A percentile compares a stretch with the other conserved stretches of the same genome.
Evolutionary conservation across 2,888 invertebrate species (phyloP).

Genomic region (Acrocyrtus sp.): DNA sequence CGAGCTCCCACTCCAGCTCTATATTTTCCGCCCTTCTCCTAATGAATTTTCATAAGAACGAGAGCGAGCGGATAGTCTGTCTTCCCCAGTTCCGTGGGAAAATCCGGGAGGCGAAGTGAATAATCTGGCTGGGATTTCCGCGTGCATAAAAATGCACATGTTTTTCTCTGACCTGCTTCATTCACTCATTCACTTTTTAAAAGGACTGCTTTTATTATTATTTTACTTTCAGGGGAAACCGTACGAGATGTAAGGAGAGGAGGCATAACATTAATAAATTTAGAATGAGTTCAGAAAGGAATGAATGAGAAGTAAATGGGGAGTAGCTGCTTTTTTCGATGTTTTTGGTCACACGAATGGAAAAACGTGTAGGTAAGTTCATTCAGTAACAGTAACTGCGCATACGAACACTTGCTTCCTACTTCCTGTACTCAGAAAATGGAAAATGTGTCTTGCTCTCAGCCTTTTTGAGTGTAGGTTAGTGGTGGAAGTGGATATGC

Average conservation of each 20-base stretch:
- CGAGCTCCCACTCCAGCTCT: slow-evolving; percentile 3
- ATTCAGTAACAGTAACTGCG: background rate
- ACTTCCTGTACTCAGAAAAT: slow-evolving; percentile 32
- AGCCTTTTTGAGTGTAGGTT: too few relatives aligned
- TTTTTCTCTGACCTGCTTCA: slow-evolving; percentile 40
- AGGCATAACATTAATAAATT: slow-evolving; percentile 29
- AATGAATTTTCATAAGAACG: too few relatives aligned
- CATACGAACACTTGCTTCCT: slow-evolving; percentile 43
- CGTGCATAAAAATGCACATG: slow-evolving; percentile 24
- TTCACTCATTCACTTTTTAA: too few relatives aligned
- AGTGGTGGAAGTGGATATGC: too few relatives aligned
- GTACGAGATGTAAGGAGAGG: slow-evolving; percentile 10
- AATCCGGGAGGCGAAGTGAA: slow-evolving; percentile 21
- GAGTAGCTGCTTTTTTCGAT: too few relatives aligned
- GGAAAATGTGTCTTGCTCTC: too few relatives aligned
- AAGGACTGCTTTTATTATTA: too few relatives aligned
- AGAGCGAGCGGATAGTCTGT: too few relatives aligned
- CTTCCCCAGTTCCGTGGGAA: slow-evolving; percentile 42
- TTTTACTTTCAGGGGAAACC: too few relatives aligned
- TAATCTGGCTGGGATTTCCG: slow-evolving; percentile 29
- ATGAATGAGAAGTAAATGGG: slow-evolving; percentile 15
- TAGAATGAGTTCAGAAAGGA: slow-evolving; percentile 28
- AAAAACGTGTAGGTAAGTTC: background rate
- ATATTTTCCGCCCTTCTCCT: too few relatives aligned
- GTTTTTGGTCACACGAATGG: slow-evolving; percentile 35